These are phyloP conservation scores for Alligator sinensis DNA, from an alignment of 2,113 vertebrate species.

Conservation along the genomic window DNA sequence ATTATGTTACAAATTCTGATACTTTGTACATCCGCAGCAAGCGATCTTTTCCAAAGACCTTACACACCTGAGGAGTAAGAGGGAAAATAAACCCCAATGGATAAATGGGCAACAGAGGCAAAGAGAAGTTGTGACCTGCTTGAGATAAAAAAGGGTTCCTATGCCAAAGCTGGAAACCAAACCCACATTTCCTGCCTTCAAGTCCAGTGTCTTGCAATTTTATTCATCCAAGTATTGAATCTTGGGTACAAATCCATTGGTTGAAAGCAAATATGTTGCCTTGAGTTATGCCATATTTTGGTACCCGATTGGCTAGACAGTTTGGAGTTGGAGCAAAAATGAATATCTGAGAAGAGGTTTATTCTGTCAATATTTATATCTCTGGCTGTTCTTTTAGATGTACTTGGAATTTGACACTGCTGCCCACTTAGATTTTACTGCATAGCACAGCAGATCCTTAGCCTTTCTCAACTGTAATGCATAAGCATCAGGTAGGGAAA, in stretches of 20 bases:
- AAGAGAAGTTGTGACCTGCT: accelerated
- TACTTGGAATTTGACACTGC: background rate
- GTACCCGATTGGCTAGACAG: background rate
- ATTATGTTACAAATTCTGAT: background rate
- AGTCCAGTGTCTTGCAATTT: background rate
- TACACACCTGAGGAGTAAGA: background rate
- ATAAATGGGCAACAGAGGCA: too few relatives aligned
- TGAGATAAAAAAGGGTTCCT: background rate
- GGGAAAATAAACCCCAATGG: too few relatives aligned
- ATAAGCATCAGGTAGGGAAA: background rate
- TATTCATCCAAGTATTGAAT: background rate
- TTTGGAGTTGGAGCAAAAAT: background rate
- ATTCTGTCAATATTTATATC: background rate
- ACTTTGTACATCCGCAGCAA: accelerated
- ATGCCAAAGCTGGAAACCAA: accelerated
- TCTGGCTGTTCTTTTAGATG: background rate
- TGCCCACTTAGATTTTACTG: background rate
- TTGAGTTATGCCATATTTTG: background rate
- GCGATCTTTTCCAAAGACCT: accelerated
- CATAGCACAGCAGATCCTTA: background rate
- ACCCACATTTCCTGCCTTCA: background rate
- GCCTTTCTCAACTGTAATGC: background rate
- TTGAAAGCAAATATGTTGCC: background rate
- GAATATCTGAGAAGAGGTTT: background rate
- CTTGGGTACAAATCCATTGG: background rate